Percentiles rank a stretch among this genome's conserved stretches.
Evolutionary conservation across 1,140 invertebrate species (phyloP).

Genomic region (Tetranychus urticae): DNA sequence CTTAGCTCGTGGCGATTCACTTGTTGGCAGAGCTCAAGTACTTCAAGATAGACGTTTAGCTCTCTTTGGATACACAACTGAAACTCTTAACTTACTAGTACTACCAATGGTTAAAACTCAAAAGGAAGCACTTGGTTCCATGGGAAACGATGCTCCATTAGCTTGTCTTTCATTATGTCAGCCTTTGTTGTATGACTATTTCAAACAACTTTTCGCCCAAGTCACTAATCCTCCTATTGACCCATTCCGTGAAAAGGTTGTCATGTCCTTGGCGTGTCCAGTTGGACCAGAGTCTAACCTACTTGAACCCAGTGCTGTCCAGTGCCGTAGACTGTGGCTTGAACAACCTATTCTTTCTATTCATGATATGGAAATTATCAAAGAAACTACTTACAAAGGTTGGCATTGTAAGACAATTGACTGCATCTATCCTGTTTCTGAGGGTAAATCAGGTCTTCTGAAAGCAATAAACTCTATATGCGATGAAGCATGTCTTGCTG

Average conservation of each 20-base stretch:
- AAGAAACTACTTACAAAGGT: conserved; percentile 53
- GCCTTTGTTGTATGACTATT: conserved; percentile 85
- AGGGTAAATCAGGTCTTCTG: conserved; percentile 44
- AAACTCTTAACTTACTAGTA: conserved; percentile 77
- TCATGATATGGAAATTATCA: conserved; percentile 63
- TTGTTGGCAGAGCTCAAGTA: conserved; percentile 6
- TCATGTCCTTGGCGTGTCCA: conserved; percentile 68
- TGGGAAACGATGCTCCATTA: conserved; percentile 95
- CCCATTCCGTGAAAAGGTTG: conserved; percentile 93
- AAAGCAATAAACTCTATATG: conserved; percentile 54
- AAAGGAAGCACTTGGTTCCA: conserved; percentile 93
- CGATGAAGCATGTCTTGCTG: conserved; percentile 53
- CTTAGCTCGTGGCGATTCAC: conserved; percentile 1
- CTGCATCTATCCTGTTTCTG: conserved; percentile 48
- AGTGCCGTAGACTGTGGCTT: conserved; percentile 78
- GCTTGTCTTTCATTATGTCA: conserved; percentile 86
- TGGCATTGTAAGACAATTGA: conserved; percentile 82
- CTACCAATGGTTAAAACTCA: conserved; percentile 90
- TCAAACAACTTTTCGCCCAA: conserved; percentile 98
- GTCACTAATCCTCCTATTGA: conserved; percentile 99
- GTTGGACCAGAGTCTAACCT: conserved; percentile 73
- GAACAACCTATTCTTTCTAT: conserved; percentile 83
- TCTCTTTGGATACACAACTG: conserved; percentile 79
- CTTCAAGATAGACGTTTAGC: conserved; percentile 50
- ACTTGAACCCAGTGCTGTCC: conserved; percentile 58